Percentiles rank a stretch among this genome's conserved stretches.
Conservation (phyloP, 2,797 vertebrate genomes). For the Margarornis squamiger region DNA sequence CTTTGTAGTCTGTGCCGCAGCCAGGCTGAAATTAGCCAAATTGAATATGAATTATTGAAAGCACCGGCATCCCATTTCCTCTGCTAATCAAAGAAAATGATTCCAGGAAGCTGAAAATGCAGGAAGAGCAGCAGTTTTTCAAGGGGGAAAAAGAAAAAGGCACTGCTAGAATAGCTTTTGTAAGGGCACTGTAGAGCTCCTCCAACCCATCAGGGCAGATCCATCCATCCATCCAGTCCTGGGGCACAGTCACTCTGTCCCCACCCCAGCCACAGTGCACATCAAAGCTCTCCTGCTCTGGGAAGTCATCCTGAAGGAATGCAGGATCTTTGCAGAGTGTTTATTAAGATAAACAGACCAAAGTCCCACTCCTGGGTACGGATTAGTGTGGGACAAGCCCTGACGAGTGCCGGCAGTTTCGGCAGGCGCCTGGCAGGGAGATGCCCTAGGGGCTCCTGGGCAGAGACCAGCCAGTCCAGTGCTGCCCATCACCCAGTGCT, state of each 20-base stretch:
- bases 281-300: background rate
- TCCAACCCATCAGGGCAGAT: background rate
- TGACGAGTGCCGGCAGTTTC: background rate
- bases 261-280: background rate
- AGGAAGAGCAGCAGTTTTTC: background rate
- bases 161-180: background rate
- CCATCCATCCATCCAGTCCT: background rate
- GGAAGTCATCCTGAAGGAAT: background rate
- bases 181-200: background rate
- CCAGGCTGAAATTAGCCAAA: constrained; percentile 7
- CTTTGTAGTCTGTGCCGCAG: background rate
- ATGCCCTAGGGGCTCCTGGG: background rate
- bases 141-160: background rate
- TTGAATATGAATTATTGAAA: constrained; percentile 9
- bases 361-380: background rate
- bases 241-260: background rate
- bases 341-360: background rate
- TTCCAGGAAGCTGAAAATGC: background rate
- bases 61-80: background rate
- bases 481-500: background rate
- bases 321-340: background rate
- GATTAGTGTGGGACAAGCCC: background rate
- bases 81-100: constrained; percentile 6
- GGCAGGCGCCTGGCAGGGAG: background rate
- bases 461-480: background rate